Evolutionary conservation across 2,888 invertebrate species (phyloP).

Genomic region (Agonopterix alstromeriana): DNA sequence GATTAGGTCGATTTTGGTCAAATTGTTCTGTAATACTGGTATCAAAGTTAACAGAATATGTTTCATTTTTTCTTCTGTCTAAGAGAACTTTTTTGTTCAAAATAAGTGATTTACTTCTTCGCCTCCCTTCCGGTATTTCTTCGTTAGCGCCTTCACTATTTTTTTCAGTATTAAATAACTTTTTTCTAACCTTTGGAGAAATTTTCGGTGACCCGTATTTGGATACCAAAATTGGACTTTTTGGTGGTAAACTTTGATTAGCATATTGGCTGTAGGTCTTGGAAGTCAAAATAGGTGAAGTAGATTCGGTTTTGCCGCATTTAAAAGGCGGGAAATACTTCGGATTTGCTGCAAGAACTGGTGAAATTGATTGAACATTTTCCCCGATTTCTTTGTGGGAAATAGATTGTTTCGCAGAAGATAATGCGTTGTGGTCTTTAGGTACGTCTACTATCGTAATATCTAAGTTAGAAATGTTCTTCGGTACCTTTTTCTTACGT

Average conservation of each 20-base stretch:
- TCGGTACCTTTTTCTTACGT: slow-evolving; percentile 36
- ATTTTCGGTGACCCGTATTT: slow-evolving; percentile 28
- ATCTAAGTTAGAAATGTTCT: slow-evolving; percentile 45
- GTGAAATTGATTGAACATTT: slow-evolving; percentile 18
- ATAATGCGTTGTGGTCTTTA: slow-evolving; percentile 14
- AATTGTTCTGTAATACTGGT: too few species aligned
- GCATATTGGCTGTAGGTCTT: slow-evolving; percentile 9
- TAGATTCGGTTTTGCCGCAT: slow-evolving; percentile 3
- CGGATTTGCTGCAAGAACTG: slow-evolving; percentile 22
- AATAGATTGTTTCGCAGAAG: slow-evolving; percentile 29
- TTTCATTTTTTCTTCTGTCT: background rate
- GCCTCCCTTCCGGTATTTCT: background rate
- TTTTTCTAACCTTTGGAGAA: slow-evolving; percentile 35
- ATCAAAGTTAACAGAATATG: background rate
- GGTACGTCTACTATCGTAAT: slow-evolving; percentile 34
- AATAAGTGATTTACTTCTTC: background rate
- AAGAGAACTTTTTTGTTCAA: background rate
- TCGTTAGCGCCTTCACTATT: background rate
- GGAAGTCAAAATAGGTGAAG: slow-evolving; percentile 32
- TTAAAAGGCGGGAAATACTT: slow-evolving; percentile 13
- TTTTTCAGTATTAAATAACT: slow-evolving; percentile 23
- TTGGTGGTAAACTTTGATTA: slow-evolving; percentile 11
- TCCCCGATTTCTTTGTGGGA: slow-evolving; percentile 9
- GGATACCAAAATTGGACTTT: slow-evolving; percentile 42
- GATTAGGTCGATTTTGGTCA: too few species aligned